Percentiles rank a stretch among this genome's conserved stretches.
Conservation (phyloP, 2,113 vertebrate genomes). For the Spheniscus mendiculus region DNA sequence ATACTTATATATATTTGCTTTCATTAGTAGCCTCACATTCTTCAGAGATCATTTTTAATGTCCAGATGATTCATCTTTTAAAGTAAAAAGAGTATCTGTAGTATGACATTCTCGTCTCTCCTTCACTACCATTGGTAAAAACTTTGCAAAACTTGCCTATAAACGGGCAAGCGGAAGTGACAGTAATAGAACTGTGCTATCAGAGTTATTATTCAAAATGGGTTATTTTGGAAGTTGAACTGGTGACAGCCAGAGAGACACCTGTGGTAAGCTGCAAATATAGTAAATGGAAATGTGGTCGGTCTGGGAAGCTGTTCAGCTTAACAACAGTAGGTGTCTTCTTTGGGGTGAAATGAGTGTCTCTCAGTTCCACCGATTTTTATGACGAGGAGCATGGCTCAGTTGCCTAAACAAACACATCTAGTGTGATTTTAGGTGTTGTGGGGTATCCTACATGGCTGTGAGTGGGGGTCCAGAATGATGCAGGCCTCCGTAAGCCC, state of each 20-base stretch:
- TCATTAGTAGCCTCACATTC: neutral
- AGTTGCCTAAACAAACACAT: neutral
- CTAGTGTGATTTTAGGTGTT: neutral
- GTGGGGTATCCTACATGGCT: neutral
- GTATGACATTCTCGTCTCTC: neutral
- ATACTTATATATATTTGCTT: neutral
- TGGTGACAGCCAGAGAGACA: neutral
- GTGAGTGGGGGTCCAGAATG: neutral
- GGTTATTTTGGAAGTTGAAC: neutral
- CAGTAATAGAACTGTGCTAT: neutral
- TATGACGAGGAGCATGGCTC: neutral
- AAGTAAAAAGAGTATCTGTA: neutral
- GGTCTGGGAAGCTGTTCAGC: neutral
- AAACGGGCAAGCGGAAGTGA: neutral
- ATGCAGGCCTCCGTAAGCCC: neutral
- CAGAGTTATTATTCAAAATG: neutral
- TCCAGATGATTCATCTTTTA: neutral
- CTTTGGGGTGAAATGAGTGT: neutral
- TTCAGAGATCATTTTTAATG: neutral
- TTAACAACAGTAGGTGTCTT: neutral
- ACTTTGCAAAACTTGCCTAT: neutral
- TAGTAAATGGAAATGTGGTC: neutral
- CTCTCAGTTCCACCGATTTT: neutral
- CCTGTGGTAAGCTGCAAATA: neutral
- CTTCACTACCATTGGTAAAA: neutral